These are phyloP conservation scores for Chrysomela aeneicollis DNA, from an alignment of 2,888 invertebrate species.

Conservation along the genomic window DNA sequence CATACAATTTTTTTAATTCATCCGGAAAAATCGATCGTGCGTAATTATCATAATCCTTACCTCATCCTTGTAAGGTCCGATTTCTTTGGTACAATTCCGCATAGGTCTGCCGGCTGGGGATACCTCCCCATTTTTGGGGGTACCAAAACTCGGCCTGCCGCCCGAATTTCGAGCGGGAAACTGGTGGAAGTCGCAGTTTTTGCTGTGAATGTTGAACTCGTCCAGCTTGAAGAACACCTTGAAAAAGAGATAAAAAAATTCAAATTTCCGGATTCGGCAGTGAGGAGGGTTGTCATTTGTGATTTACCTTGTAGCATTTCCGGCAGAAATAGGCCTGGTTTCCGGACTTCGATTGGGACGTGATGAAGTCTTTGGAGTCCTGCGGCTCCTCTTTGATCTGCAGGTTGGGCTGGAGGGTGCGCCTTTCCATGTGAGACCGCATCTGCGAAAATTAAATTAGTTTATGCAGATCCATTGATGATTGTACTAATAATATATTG, in stretches of 20 bases:
- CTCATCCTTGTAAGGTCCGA: slow-evolving; percentile 55
- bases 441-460: not conserved
- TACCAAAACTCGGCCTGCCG: not conserved
- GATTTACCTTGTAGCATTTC: slow-evolving; percentile 57
- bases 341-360: slow-evolving; percentile 47
- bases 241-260: not conserved
- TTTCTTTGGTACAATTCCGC: slow-evolving; percentile 56
- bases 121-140: slow-evolving; percentile 41
- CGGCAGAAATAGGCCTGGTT: slow-evolving; percentile 60
- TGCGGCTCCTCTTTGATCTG: slow-evolving; percentile 51
- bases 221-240: slow-evolving; percentile 57
- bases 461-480: too few species aligned
- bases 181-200: slow-evolving; percentile 52
- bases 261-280: too few species aligned
- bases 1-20: too few species aligned
- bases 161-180: slow-evolving; percentile 36
- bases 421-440: slow-evolving; percentile 28
- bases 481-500: too few species aligned
- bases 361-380: slow-evolving; percentile 41
- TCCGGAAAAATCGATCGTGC: too few species aligned
- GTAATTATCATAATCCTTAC: too few species aligned
- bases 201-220: slow-evolving; percentile 59
- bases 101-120: slow-evolving; percentile 54
- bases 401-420: slow-evolving; percentile 39
- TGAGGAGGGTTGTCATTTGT: too few species aligned